Conservation (phyloP, 2,888 invertebrate genomes). For the Drosophila antonietae region DNA sequence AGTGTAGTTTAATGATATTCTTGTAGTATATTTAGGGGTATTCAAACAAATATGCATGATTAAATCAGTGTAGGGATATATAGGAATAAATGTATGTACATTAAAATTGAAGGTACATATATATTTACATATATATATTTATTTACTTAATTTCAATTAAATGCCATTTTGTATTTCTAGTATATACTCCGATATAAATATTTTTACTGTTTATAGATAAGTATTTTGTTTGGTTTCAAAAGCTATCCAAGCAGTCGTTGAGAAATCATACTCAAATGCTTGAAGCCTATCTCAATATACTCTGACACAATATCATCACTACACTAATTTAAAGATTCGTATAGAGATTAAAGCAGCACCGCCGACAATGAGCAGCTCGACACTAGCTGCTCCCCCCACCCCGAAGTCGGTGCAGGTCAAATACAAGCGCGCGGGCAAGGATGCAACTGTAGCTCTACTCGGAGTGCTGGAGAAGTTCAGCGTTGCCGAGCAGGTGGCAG, state of each 20-base stretch:
- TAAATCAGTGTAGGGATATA: too few relatives aligned
- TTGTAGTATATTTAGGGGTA: too few relatives aligned
- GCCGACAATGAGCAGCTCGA: conserved; percentile 4
- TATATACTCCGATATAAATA: background rate
- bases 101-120: too few relatives aligned
- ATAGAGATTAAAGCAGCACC: background rate
- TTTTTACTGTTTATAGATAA: too few relatives aligned
- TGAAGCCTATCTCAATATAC: background rate
- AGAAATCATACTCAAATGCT: too few relatives aligned
- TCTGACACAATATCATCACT: background rate
- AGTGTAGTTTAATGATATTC: too few relatives aligned
- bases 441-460: background rate
- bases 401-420: background rate
- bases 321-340: background rate
- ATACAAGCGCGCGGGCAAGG: background rate
- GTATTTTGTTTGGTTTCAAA: too few relatives aligned
- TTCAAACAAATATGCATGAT: too few relatives aligned
- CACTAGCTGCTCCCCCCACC: background rate
- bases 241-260: background rate
- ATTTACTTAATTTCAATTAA: too few relatives aligned
- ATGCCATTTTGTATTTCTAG: too few relatives aligned
- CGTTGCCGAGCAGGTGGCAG: conserved; percentile 23
- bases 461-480: conserved; percentile 23
- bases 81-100: too few relatives aligned
- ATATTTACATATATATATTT: too few relatives aligned